phyloP scores from a whole-genome alignment of 2,888 invertebrate genomes.

The Ypsolopha scabrella region DNA sequence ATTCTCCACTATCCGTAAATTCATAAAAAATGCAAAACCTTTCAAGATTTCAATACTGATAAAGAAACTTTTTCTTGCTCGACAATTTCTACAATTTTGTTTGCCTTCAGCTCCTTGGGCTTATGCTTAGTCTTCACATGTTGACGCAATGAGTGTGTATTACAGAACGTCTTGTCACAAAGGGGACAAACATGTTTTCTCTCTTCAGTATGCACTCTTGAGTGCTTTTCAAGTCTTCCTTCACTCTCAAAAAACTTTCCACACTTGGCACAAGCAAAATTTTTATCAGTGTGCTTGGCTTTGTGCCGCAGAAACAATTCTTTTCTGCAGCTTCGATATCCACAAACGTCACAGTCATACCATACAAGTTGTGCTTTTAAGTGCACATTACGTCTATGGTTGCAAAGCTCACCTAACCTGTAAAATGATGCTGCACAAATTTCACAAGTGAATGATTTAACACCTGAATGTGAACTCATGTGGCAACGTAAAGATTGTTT shows the following conservation, averaged over 20 bases:
- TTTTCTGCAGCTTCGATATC: slow-evolving; percentile 23
- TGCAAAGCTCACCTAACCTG: slow-evolving; percentile 35
- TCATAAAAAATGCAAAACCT: too few species aligned
- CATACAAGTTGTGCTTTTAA: slow-evolving; percentile 17
- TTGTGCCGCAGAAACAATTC: slow-evolving; percentile 27
- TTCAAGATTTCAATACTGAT: too few species aligned
- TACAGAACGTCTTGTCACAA: slow-evolving; percentile 33
- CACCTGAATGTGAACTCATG: slow-evolving; percentile 37
- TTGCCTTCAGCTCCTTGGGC: too few species aligned
- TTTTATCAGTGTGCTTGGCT: slow-evolving; percentile 28
- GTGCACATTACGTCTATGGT: slow-evolving; percentile 35
- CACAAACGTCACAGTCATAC: slow-evolving; percentile 36
- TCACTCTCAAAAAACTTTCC: slow-evolving; percentile 35
- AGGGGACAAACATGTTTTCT: slow-evolving; percentile 32
- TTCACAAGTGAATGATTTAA: slow-evolving; percentile 41
- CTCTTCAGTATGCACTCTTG: slow-evolving; percentile 34
- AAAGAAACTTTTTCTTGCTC: too few species aligned
- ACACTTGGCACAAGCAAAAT: slow-evolving; percentile 34
- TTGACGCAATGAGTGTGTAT: slow-evolving; percentile 21
- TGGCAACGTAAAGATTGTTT: slow-evolving; percentile 23
- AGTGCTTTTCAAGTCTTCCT: slow-evolving; percentile 32
- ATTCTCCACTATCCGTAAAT: too few species aligned
- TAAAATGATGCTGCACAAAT: slow-evolving; percentile 41
- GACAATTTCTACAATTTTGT: too few species aligned
- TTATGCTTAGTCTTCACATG: slow-evolving; percentile 13